phyloP scores from a whole-genome alignment of 2,888 invertebrate species.

The Griposia aprilina region DNA sequence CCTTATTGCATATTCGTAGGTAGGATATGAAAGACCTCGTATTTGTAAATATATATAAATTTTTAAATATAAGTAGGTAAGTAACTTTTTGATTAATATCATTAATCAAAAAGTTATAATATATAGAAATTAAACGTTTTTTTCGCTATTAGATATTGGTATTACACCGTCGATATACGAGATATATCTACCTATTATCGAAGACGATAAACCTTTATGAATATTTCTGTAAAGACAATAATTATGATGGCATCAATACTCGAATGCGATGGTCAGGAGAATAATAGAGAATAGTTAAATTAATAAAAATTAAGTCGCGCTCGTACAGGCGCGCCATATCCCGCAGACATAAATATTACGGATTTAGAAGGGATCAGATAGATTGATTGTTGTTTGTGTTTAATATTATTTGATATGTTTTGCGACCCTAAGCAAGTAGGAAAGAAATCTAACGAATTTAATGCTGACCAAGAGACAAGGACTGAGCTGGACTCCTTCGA shows the following conservation, averaged over 20 bases:
- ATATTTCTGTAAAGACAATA: background rate
- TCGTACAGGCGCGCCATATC: background rate
- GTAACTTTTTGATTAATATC: no score
- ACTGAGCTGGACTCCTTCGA: background rate
- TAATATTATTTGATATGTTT: background rate
- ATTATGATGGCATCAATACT: background rate
- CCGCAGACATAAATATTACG: background rate
- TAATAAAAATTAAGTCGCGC: background rate
- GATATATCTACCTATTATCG: background rate
- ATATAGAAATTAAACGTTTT: no score
- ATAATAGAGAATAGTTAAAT: background rate
- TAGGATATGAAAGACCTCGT: no score
- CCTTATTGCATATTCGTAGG: no score
- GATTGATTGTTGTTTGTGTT: background rate
- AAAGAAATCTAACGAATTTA: background rate
- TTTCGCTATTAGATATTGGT: no score
- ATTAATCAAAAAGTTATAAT: no score
- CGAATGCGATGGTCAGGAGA: background rate
- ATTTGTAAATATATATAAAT: no score
- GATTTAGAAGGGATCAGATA: background rate
- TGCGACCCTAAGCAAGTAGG: background rate
- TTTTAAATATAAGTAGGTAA: no score
- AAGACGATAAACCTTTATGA: background rate
- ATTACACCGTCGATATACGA: no score
- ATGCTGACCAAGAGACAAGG: background rate